Base-by-base conservation (phyloP, 2,888 invertebrate species). In the Cloeon dipterum region DNA sequence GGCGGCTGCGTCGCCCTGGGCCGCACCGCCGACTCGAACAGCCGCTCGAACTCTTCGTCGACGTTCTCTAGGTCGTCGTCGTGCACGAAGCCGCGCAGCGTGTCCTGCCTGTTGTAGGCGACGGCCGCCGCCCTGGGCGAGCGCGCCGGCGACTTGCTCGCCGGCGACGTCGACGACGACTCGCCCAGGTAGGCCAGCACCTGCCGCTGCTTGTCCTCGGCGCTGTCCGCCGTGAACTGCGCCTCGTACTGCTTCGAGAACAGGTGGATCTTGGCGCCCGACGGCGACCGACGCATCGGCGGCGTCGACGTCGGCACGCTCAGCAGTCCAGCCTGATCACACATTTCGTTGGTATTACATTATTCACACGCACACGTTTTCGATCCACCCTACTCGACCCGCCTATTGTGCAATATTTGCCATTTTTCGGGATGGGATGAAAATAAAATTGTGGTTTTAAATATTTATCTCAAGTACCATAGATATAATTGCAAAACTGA, bases 41-140 rank as follows among this genome's bases (percentile, higher is more conserved):
- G 67, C 58, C 76, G 74, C 55, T 86, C 85, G 62, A 86, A 86
- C 46, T 81, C 81, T 61, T 74, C 74, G 54, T 86, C 86, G 42
- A 83, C 77, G 59, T 83, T 79, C 5, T 50, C 51, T 10, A 51
- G 43, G 40, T 50, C 47, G 37, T 52, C 51, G 58, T 64, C 71
- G 56, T 78, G 79, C 7, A 29, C 29, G 14, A 14, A 14, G 16
- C 14, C 13, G 5, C 29, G 29, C 16, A 29, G 16, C 11, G 29
- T 29, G 16, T 29, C 29, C 16, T 29, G 29, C 16, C 29, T 8
- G 5, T 7, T 5, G 14, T 29, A 45, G n/a, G n/a, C n/a, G n/a
- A n/a, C n/a, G n/a, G n/a, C n/a, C 34, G 46, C 45, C 33, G 50
- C 47, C 25, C 46, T 51, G 40, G n/a, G 20, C 5, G 35, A 19